Evolutionary conservation across 53 echinoderm and acorn worm species (phyloP), one percentile per base, ranked within the genome.

Genomic region (Patiria pectinifera): DNA sequence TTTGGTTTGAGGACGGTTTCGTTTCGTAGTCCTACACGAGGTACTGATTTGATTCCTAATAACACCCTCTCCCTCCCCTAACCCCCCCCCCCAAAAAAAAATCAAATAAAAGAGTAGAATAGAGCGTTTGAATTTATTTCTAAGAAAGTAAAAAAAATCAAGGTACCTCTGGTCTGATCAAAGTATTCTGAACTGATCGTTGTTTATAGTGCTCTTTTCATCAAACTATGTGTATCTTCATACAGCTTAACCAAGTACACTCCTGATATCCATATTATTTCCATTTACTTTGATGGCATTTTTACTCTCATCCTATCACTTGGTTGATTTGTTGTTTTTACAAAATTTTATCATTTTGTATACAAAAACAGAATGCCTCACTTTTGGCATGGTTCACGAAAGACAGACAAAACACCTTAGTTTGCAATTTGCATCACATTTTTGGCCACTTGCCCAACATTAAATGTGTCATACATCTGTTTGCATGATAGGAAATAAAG

Each of bases 1-100:
- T 82, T 46, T 82, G 10, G 60, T 82, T 82, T 82, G n/a, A 24
- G 6, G 16, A 79, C 25, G 58, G 83, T 53, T 59, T 82, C 60
- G 6, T 82, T 59, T 59, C 24, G 4, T 6, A 53, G 15, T 82
- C 60, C 21, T 22, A 11, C 8, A 3, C 6, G 13, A 72, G 61
- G 71, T 14, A 59, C 0, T 2, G 4, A 45, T 45, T 46, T 3
- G 19, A 45, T 3, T 10, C 23, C 76, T 23, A 13, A 9, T 14
- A 11, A 10, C 77, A 14, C 3, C 77, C 43, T 44, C 45, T 35
- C 9, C 21, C 49, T 35, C 35, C 35, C 35, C 35, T 35, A 35
- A 35, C 35, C 35, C 35, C 35, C 35, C 35, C 35, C 35, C 35
- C 35, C 35, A 35, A 35, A 35, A 35, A 35, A 60, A 45, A 66